Evolutionary conservation across 2,888 invertebrate species (phyloP).

Genomic region (Allolobophora icterica): DNA sequence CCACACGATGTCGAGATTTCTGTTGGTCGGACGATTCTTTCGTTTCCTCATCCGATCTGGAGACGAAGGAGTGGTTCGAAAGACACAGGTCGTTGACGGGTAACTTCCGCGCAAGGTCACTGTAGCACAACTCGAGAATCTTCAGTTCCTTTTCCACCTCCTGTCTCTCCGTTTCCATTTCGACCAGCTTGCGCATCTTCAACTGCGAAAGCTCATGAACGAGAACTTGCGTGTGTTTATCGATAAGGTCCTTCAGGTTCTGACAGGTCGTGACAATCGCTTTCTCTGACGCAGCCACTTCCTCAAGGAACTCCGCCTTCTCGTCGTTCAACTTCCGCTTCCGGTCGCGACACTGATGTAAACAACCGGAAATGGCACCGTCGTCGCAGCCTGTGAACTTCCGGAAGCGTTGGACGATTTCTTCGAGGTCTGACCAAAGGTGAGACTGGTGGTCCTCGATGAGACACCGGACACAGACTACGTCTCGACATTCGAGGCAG

Average conservation of each 20-base stretch:
- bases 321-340: slow-evolving; percentile 1
- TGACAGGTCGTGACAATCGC: neutral
- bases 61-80: neutral
- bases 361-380: neutral
- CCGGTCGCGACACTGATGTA: neutral
- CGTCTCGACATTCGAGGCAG: slow-evolving; percentile 25
- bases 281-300: neutral
- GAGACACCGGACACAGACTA: slow-evolving; percentile 22
- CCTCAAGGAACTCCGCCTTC: slow-evolving; percentile 7
- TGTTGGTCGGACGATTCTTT: neutral
- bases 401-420: neutral
- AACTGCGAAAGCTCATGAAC: neutral
- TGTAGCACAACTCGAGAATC: neutral
- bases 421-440: slow-evolving; percentile 27
- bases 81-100: neutral
- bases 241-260: neutral
- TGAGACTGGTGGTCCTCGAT: slow-evolving; percentile 14
- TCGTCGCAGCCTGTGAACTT: slow-evolving; percentile 1
- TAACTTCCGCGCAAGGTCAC: neutral
- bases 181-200: slow-evolving; percentile 19
- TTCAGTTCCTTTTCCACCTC: slow-evolving; percentile 25
- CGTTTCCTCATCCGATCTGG: neutral
- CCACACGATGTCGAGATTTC: neutral
- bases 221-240: neutral
- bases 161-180: neutral